These are phyloP conservation scores for Gibbula magus DNA, from an alignment of 2,888 invertebrate species.

Conservation along the genomic window DNA sequence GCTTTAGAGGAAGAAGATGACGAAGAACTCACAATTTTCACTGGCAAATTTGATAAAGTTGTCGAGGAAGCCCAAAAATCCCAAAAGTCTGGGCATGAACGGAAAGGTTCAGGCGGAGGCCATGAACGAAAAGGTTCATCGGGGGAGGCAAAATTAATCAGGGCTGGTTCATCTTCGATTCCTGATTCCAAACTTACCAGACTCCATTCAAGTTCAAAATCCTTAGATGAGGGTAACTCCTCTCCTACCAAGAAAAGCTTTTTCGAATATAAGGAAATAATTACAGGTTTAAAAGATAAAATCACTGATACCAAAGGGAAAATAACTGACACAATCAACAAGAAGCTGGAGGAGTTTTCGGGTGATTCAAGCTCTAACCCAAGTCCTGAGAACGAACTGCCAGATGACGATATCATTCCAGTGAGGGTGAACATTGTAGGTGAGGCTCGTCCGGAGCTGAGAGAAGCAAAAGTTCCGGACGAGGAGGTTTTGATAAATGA, in stretches of 20 bases:
- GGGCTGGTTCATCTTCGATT: conserved; percentile 3
- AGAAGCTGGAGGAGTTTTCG: conserved; percentile 62
- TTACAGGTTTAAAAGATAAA: conserved; percentile 49
- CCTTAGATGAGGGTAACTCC: conserved; percentile 40
- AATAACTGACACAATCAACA: conserved; percentile 53
- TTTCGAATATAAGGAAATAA: conserved; percentile 45
- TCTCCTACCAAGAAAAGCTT: conserved; percentile 39
- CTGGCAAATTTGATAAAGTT: conserved; percentile 60
- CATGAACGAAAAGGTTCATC: conserved; percentile 8
- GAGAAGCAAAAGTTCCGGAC: neutral
- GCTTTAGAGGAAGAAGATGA: conserved; percentile 64
- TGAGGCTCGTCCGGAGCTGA: neutral
- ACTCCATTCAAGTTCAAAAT: conserved; percentile 30
- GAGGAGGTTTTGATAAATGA: neutral
- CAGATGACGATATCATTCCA: conserved; percentile 24
- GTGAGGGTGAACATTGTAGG: neutral
- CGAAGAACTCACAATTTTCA: conserved; percentile 58
- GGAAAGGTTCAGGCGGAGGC: conserved; percentile 33
- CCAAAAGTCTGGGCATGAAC: conserved; percentile 19
- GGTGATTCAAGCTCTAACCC: conserved; percentile 46
- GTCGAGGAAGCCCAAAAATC: conserved; percentile 34
- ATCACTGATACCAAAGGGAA: conserved; percentile 51
- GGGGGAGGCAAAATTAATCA: conserved; percentile 33
- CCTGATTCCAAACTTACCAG: conserved; percentile 24
- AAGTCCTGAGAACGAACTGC: conserved; percentile 43